phyloP scores from a whole-genome alignment of 2,797 vertebrate species.

The Dipus sagitta region DNA sequence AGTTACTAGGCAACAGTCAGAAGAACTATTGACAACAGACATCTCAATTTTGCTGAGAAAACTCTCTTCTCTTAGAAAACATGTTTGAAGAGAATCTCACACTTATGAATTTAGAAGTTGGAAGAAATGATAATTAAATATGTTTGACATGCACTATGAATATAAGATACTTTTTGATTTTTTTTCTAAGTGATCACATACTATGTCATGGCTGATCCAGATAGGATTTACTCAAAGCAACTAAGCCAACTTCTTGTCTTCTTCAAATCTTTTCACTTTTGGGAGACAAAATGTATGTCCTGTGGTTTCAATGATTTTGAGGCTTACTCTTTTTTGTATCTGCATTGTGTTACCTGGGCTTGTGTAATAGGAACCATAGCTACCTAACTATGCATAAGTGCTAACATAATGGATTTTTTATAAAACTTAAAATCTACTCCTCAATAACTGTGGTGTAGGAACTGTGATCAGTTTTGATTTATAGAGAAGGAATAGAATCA shows the following conservation, averaged over 20 bases:
- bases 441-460: not conserved
- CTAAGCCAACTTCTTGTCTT: not conserved
- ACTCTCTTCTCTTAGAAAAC: slow-evolving; percentile 25
- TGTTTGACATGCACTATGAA: not conserved
- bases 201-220: not conserved
- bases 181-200: not conserved
- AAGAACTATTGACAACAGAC: slow-evolving; percentile 1
- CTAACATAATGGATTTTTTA: not conserved
- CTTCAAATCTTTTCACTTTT: not conserved
- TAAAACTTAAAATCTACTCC: slow-evolving; percentile 13
- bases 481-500: not conserved
- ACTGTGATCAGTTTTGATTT: not conserved
- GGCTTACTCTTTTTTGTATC: slow-evolving; percentile 21
- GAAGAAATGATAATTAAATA: slow-evolving; percentile 24
- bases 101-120: not conserved
- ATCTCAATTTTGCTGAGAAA: not conserved
- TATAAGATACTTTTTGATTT: slow-evolving; percentile 1
- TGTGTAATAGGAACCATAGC: not conserved
- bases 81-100: not conserved
- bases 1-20: not conserved
- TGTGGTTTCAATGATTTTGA: slow-evolving; percentile 20
- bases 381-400: not conserved
- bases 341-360: not conserved
- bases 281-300: not conserved
- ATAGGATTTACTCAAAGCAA: not conserved